phyloP scores from a whole-genome alignment of 1,140 invertebrate genomes.

The Zaprionus tsacasi region DNA sequence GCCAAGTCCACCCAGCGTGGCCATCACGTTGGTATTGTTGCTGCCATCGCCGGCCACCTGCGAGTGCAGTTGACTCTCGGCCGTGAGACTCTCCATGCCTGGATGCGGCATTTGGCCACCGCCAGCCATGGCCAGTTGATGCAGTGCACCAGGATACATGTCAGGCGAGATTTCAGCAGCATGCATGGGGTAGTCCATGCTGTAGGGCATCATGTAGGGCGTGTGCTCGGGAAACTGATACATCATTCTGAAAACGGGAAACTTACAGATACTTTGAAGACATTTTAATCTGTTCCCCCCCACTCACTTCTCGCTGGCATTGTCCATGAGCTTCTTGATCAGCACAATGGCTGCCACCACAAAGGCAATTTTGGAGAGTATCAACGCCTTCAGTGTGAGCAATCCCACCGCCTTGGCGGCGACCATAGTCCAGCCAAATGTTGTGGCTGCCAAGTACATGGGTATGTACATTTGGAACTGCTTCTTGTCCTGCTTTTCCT shows the following conservation, averaged over 20 bases:
- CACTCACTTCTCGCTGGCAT: constrained; percentile 76
- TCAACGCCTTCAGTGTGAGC: constrained; percentile 87
- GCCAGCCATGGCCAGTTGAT: constrained; percentile 61
- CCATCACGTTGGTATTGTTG: constrained; percentile 75
- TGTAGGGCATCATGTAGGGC: constrained; percentile 83
- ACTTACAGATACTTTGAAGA: not conserved
- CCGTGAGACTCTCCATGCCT: constrained; percentile 66
- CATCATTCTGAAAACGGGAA: constrained; percentile 61
- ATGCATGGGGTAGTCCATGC: constrained; percentile 78
- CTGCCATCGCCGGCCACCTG: constrained; percentile 68
- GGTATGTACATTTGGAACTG: constrained; percentile 87
- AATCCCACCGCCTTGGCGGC: constrained; percentile 86
- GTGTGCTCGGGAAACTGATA: constrained; percentile 80
- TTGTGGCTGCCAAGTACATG: constrained; percentile 87
- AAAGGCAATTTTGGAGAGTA: constrained; percentile 87
- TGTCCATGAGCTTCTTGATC: constrained; percentile 86
- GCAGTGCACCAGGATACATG: constrained; percentile 58
- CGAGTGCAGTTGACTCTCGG: constrained; percentile 76
- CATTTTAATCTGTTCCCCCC: not conserved
- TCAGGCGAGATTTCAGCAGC: constrained; percentile 62
- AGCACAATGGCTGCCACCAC: constrained; percentile 86
- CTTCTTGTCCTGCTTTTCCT: constrained; percentile 84
- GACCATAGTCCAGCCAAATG: constrained; percentile 86
- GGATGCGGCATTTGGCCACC: constrained; percentile 67
- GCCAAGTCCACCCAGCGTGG: constrained; percentile 67